A percentile compares a stretch with the other conserved stretches of the same genome.
These are phyloP conservation scores for Arizona elegans DNA, from an alignment of 2,113 vertebrate genomes.

Conservation along the genomic window DNA sequence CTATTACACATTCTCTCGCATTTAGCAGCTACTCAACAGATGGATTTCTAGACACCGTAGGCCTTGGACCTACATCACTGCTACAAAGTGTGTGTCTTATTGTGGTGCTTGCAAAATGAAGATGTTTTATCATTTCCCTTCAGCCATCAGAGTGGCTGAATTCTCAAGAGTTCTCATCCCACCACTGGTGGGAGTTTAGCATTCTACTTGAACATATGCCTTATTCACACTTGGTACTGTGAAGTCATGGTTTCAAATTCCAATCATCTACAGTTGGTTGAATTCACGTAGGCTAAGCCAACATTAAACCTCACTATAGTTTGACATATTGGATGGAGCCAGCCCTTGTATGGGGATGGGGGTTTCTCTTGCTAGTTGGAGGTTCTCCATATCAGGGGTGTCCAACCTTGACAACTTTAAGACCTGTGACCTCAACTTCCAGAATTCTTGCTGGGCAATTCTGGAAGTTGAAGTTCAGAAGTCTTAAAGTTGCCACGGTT, in stretches of 20 bases:
- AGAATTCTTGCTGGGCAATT: no score
- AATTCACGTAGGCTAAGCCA: not conserved
- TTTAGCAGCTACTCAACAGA: conserved; percentile 93
- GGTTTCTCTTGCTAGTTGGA: not conserved
- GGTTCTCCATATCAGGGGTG: not conserved
- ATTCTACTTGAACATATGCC: not conserved
- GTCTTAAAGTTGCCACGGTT: no score
- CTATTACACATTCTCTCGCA: conserved; percentile 99
- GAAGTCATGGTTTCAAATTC: not conserved
- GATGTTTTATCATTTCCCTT: conserved; percentile 69
- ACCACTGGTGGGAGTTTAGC: not conserved
- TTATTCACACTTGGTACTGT: not conserved
- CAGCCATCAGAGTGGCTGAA: not conserved
- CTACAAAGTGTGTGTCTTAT: conserved; percentile 97
- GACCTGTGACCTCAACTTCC: no score
- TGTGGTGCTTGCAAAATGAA: conserved; percentile 94
- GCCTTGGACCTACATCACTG: conserved; percentile 95
- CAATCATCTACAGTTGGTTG: not conserved
- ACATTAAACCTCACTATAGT: not conserved
- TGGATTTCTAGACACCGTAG: conserved; percentile 93
- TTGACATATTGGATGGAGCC: not conserved
- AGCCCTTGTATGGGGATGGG: not conserved
- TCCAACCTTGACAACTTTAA: no score
- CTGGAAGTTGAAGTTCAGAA: no score
- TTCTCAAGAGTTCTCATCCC: not conserved